phyloP scores from a whole-genome alignment of 2,888 invertebrate species.

The Tanaodytes sp. region DNA sequence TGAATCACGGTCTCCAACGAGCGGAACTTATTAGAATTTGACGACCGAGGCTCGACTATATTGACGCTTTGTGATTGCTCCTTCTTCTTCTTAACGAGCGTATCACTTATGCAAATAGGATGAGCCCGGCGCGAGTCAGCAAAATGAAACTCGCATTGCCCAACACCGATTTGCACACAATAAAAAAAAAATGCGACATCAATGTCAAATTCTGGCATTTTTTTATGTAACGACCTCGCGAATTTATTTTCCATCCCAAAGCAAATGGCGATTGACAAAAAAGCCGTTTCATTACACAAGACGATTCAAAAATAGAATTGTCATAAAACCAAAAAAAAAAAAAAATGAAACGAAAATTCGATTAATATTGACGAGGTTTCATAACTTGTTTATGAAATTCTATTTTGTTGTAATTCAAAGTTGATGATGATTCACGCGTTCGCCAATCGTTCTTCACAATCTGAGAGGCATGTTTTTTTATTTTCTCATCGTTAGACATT shows the following conservation, averaged over 20 bases:
- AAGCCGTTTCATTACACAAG: too few species aligned
- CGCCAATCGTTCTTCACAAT: slow-evolving; percentile 11
- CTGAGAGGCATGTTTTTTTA: too few species aligned
- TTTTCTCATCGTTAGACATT: too few species aligned
- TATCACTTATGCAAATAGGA: slow-evolving; percentile 37
- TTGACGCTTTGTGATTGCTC: slow-evolving; percentile 26
- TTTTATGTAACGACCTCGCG: slow-evolving; percentile 19
- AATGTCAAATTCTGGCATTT: slow-evolving; percentile 36
- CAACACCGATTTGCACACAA: slow-evolving; percentile 45
- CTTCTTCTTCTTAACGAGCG: slow-evolving; percentile 33
- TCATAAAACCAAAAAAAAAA: too few species aligned
- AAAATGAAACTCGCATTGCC: slow-evolving; percentile 31
- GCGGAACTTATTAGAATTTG: slow-evolving; percentile 57
- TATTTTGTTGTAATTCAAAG: slow-evolving; percentile 1
- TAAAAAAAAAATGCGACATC: slow-evolving; percentile 32
- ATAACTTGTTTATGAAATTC: slow-evolving; percentile 17
- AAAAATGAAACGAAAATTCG: background rate
- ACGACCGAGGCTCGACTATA: slow-evolving; percentile 37
- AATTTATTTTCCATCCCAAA: slow-evolving; percentile 12
- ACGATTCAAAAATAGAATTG: too few species aligned
- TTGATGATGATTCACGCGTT: slow-evolving; percentile 14
- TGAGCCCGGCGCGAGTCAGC: slow-evolving; percentile 27
- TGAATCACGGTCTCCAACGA: slow-evolving; percentile 62
- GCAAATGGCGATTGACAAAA: slow-evolving; percentile 2
- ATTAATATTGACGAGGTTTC: background rate